These are phyloP conservation scores for Hydractinia echinata DNA, from an alignment of 30 jellyfish, hydroid and myxozoan species.

Conservation along the genomic window DNA sequence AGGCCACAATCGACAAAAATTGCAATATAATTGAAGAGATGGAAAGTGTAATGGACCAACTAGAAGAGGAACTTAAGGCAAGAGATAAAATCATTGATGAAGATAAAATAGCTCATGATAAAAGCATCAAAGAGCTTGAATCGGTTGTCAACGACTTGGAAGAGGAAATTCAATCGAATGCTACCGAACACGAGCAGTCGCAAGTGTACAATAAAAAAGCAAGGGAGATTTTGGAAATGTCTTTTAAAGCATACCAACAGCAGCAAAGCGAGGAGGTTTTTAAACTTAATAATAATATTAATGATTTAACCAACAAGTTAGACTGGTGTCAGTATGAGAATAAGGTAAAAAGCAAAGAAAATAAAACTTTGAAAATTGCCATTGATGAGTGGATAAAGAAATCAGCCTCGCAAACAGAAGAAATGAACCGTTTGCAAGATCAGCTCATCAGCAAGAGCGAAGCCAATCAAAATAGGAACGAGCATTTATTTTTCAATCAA, in stretches of 20 bases:
- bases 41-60: conserved; percentile 10
- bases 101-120: not conserved
- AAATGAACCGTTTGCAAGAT: conserved; percentile 11
- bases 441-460: conserved; percentile 1
- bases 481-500: too few species aligned
- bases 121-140: conserved; percentile 17
- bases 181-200: conserved; percentile 7
- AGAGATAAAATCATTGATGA: conserved; percentile 14
- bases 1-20: conserved; percentile 10
- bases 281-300: conserved; percentile 29
- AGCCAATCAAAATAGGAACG: too few species aligned
- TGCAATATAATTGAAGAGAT: conserved; percentile 8
- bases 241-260: not conserved
- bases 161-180: conserved; percentile 19
- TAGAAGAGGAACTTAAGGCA: conserved; percentile 27
- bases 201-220: conserved; percentile 8
- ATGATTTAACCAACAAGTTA: conserved; percentile 34
- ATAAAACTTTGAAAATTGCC: conserved; percentile 5
- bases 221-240: conserved; percentile 17
- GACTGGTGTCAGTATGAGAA: conserved; percentile 42
- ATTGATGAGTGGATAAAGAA: conserved; percentile 26
- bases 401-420: conserved; percentile 30
- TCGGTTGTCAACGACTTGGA: conserved; percentile 24
- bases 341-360: conserved; percentile 24
- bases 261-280: conserved; percentile 39